Percentiles rank a stretch among this genome's conserved stretches.
Evolutionary conservation across 2,113 vertebrate species (phyloP).

Genomic region (Caretta caretta): DNA sequence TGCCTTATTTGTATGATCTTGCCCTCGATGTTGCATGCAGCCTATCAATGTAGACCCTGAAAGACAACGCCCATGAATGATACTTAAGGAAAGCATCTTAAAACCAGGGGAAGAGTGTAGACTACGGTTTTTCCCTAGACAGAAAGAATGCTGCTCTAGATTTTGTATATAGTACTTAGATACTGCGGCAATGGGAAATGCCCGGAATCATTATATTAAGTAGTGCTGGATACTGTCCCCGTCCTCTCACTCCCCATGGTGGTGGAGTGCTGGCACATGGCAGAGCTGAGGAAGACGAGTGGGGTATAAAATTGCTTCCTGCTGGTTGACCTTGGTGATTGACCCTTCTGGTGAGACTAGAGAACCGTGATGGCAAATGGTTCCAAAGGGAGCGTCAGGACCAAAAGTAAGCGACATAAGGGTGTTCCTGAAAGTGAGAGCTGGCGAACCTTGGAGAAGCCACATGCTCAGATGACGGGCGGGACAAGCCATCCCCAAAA

Average conservation of each 20-base stretch:
- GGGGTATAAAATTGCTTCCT: neutral
- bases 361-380: neutral
- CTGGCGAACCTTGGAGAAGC: neutral
- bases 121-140: neutral
- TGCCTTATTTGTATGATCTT: fast-evolving
- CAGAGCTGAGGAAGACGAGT: neutral
- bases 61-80: neutral
- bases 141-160: neutral
- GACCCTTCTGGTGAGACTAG: neutral
- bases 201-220: neutral
- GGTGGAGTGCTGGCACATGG: neutral
- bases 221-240: neutral
- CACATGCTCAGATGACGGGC: neutral
- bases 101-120: neutral
- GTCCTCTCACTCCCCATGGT: no score
- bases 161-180: neutral
- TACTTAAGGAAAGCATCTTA: neutral
- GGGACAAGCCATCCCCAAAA: neutral
- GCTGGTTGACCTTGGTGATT: neutral
- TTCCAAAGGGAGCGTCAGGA: neutral
- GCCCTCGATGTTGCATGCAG: neutral
- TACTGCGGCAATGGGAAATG: neutral
- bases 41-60: neutral
- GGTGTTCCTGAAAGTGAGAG: fast-evolving
- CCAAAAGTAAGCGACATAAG: neutral